Evolutionary conservation across 2,797 vertebrate species (phyloP), one percentile per base, ranked within the genome.

Genomic region (Peromyscus eremicus): DNA sequence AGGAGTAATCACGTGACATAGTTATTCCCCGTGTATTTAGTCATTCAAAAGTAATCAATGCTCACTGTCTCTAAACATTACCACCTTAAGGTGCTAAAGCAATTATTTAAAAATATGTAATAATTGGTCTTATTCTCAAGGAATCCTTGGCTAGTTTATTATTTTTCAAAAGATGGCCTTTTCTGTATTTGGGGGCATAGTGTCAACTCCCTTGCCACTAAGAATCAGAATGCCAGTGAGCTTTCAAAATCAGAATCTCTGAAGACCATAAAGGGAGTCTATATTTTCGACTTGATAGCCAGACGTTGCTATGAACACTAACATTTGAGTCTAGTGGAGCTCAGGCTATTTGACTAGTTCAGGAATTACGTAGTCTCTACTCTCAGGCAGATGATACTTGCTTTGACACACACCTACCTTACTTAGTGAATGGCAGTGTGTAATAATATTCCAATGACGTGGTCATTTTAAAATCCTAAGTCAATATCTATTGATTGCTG

Each of bases 181-280:
- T 73, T 92, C 17, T 64, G 6, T 92, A 37, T 76, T 46, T 70
- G 40, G 43, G 46, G 32, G 14, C 27, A 84, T 12, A 91, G 82
- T 91, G 64, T 75, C 46, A 82, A 34, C 32, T 83, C 43, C 17
- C 13, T 75, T 16, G 0, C 19, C 43, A 81, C n/a, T 81, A 29
- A 11, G 16, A 80, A 68, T 55, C 64, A 82, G 62, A 66, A 82
- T 11, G 7, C 27, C 27, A 82, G 43, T 57, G 11, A 70, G 46
- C 19, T 88, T 81, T 91, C 55, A 57, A 57, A 91, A 84, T 90
- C 37, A 85, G 94, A 95, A 94, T 96, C 55, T 96, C 11, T 25
- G 23, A 87, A 4, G 37, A 89, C 17, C 16, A 89, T 73, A 27
- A 40, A 9, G 32, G 16, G 46, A 85, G 75, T 92, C 43, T 84